Percentiles rank a stretch among this genome's conserved stretches.
Evolutionary conservation across 2,888 invertebrate species (phyloP).

Genomic region (Marasmarcha lunaedactyla): DNA sequence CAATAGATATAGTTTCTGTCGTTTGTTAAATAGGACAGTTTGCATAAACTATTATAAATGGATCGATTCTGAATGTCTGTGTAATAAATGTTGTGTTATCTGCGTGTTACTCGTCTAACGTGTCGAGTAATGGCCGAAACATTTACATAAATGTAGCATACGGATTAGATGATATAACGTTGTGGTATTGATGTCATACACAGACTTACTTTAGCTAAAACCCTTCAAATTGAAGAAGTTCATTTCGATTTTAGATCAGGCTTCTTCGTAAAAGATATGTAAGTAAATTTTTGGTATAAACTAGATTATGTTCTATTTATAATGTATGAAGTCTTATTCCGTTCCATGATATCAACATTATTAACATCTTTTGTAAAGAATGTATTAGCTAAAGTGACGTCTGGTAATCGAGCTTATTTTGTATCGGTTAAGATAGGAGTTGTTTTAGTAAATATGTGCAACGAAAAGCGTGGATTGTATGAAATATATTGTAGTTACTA

Average conservation of each 20-base stretch:
- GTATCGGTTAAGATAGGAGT: conserved; percentile 34
- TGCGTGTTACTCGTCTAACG: conserved; percentile 21
- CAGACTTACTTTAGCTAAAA: conserved; percentile 38
- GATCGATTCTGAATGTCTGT: conserved; percentile 16
- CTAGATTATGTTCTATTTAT: no score
- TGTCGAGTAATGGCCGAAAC: conserved; percentile 2
- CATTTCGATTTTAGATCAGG: conserved; percentile 1
- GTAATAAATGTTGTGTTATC: conserved; percentile 27
- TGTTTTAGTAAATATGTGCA: conserved; percentile 29
- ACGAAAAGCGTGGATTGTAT: conserved; percentile 38
- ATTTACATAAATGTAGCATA: conserved; percentile 6
- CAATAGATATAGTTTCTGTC: conserved; percentile 25
- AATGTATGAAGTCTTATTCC: no score
- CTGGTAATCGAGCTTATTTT: conserved; percentile 54
- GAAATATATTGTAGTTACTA: background rate
- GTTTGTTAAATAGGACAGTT: conserved; percentile 18
- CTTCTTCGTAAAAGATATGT: conserved; percentile 1
- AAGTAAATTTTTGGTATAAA: no score
- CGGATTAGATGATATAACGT: conserved; percentile 1
- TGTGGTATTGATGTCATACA: conserved; percentile 16
- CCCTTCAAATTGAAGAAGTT: conserved; percentile 3
- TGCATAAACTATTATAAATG: no score
- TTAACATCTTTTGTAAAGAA: no score
- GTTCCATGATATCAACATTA: no score
- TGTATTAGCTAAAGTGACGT: conserved; percentile 33